Evolutionary conservation across 2,797 vertebrate genomes (phyloP), one percentile per base, ranked within the genome.

Genomic region (Mus spretus): DNA sequence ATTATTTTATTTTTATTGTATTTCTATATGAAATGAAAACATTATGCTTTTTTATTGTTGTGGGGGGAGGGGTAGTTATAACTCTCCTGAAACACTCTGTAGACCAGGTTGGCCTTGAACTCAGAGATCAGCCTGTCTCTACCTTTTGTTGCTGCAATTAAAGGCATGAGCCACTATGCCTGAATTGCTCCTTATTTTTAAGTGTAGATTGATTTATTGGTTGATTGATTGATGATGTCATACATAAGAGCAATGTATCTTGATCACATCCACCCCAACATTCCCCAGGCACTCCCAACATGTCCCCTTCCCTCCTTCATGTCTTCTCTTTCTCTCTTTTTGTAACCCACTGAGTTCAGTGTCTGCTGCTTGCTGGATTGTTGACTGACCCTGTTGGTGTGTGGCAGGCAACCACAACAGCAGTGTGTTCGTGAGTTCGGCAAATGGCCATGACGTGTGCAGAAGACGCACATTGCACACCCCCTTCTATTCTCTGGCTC

Each of bases 1-100:
- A 31, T 1, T 80, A n/a, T 63, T 94, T 85, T 78, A 82, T 70
- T 91, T 95, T 90, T 57, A 88, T 40, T 86, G 20, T 6, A 57
- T 80, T 80, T 92, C 88, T 95, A 70, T 40, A 47, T 53, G 57
- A 78, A 72, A 65, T 57, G 28, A 93, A 91, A 93, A 84, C 57
- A 74, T n/a, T 90, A n/a, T 72, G 55, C 34, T 93, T 93, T 93
- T 67, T 57, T 82, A 12, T 44, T 28, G 34, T 47, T 19, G 44
- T 44, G 44, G 44, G 24, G 59, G 59, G 26, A 28, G 12, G 8
- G 53, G 28, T 79, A 20, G 31, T 34, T 53, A 34, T 53, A 78
- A 17, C 78, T 80, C 17, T 79, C 50, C 78, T 79, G 19, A 15
- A 79, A 79, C 78, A 34, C 19, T n/a, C 47, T 79, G 14, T 78